Evolutionary conservation across 2,888 invertebrate genomes (phyloP).

Genomic region (Epirrita christyi): DNA sequence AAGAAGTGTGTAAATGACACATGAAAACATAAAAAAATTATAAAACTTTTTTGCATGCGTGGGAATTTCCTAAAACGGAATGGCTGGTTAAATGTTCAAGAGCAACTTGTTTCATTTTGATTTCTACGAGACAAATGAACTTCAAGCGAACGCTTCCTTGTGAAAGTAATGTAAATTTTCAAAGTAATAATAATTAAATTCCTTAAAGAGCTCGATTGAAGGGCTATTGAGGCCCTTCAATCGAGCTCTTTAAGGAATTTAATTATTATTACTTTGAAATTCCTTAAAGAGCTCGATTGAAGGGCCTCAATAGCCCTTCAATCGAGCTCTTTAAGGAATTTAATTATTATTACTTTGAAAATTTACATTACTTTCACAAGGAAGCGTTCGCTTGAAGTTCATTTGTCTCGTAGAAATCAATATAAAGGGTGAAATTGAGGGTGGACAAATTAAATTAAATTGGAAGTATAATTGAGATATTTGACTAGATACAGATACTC

Average conservation of each 20-base stretch:
- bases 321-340: neutral
- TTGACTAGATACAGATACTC: no score
- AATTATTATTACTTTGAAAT: no score
- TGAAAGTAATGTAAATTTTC: neutral
- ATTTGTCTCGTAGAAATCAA: neutral
- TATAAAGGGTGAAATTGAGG: no score
- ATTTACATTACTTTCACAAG: neutral
- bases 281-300: no score
- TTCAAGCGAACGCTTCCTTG: neutral
- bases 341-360: neutral
- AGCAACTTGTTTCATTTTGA: neutral
- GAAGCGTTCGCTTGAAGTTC: neutral
- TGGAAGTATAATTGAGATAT: no score
- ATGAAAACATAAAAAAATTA: neutral
- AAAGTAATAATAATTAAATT: neutral
- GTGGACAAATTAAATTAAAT: no score
- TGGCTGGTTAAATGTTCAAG: conserved; percentile 3
- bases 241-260: no score
- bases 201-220: neutral
- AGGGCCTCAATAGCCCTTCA: no score
- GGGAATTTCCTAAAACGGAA: neutral
- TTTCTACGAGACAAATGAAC: neutral
- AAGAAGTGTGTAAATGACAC: neutral
- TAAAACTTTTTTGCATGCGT: neutral
- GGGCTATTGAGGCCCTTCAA: no score